These are phyloP conservation scores for Aspiorhynchus laticeps DNA, from an alignment of 2,113 vertebrate genomes.

Conservation along the genomic window DNA sequence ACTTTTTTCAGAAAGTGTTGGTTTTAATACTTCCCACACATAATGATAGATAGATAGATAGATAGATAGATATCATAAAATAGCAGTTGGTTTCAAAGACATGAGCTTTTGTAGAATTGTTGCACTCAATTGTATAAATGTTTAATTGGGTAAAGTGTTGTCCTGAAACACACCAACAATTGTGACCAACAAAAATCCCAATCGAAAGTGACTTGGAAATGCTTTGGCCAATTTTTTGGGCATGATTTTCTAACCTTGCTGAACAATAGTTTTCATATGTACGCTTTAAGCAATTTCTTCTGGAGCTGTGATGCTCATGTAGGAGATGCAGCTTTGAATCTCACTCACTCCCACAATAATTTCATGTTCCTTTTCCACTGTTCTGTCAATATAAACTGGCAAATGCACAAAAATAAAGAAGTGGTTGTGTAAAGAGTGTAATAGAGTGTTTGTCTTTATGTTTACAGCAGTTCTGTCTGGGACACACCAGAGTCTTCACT, in stretches of 20 bases:
- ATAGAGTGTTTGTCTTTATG: constrained; percentile 35
- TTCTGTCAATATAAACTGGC: not conserved
- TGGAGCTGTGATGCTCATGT: not conserved
- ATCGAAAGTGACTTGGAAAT: not conserved
- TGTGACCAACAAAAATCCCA: not conserved
- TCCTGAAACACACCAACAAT: not conserved
- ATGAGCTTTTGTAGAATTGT: not conserved
- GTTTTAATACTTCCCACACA: no score
- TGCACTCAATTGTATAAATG: not conserved
- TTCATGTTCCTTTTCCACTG: not conserved
- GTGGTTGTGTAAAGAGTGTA: not conserved
- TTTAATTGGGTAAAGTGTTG: not conserved
- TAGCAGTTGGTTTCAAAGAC: not conserved
- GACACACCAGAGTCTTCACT: constrained; percentile 57
- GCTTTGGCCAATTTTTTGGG: not conserved
- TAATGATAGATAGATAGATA: no score
- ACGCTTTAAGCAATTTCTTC: not conserved
- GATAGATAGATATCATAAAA: no score
- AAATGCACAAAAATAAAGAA: not conserved
- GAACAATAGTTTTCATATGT: not conserved
- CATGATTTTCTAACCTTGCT: not conserved
- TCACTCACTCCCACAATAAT: not conserved
- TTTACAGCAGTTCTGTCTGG: constrained; percentile 72
- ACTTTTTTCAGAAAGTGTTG: no score
- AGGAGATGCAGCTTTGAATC: not conserved